Percentiles rank a stretch among this genome's conserved stretches.
Evolutionary conservation across 2,113 vertebrate species (phyloP).

Genomic region (Motacilla tschutschensis): DNA sequence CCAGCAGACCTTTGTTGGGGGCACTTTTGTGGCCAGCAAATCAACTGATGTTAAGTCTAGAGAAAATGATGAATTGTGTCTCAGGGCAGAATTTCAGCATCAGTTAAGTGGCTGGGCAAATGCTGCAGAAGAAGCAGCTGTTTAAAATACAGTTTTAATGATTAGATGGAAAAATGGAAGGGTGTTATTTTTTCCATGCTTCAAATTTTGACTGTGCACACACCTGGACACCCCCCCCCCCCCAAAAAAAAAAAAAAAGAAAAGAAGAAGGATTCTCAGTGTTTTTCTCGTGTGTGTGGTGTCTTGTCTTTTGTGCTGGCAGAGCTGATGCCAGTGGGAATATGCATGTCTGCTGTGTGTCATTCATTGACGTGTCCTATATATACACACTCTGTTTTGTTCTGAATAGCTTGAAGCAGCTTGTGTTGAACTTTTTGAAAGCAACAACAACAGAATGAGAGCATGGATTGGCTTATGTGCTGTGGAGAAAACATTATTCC

Average conservation of each 20-base stretch:
- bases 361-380: conserved; percentile 19
- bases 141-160: background rate
- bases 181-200: background rate
- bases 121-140: background rate
- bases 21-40: background rate
- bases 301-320: background rate
- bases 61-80: background rate
- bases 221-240: background rate
- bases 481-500: background rate
- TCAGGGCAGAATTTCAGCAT: background rate
- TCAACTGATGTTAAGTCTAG: background rate
- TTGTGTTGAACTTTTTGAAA: conserved; percentile 2
- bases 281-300: background rate
- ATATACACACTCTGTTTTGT: background rate
- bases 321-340: background rate
- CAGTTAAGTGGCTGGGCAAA: background rate
- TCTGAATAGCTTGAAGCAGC: conserved; percentile 35
- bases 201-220: background rate
- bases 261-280: background rate
- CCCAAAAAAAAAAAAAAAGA: background rate
- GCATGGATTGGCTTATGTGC: background rate
- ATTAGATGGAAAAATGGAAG: background rate
- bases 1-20: background rate
- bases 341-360: background rate
- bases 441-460: conserved; percentile 34